Conservation (phyloP, 2,797 vertebrate genomes). For the Myotis findleyi region DNA sequence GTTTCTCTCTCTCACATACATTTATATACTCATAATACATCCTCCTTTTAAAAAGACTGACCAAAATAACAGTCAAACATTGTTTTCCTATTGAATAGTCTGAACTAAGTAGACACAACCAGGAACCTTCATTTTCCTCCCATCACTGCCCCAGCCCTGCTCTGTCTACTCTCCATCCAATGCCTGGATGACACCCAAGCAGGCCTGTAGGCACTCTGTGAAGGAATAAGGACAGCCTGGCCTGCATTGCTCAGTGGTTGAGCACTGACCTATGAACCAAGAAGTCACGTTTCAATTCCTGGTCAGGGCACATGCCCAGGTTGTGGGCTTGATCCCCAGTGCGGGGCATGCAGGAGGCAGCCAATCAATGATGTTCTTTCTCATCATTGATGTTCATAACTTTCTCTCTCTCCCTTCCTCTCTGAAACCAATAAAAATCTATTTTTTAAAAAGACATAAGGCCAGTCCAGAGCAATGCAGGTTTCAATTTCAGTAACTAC, state of each 20-base stretch:
- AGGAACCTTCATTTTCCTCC: neutral
- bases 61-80: neutral
- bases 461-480: neutral
- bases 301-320: no score
- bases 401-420: no score
- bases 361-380: no score
- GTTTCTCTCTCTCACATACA: neutral
- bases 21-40: neutral
- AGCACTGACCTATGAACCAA: no score
- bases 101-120: neutral
- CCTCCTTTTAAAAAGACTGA: neutral
- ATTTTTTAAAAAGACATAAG: no score
- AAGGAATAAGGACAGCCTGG: neutral
- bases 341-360: no score
- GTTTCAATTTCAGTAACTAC: neutral
- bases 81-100: neutral
- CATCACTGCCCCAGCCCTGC: neutral
- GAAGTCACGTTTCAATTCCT: no score
- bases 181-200: neutral
- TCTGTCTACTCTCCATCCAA: neutral
- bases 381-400: no score
- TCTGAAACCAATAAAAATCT: no score
- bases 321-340: no score
- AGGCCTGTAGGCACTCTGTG: neutral
- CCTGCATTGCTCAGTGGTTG: no score